Conservation (phyloP, 2,888 invertebrate species). For the Scaeva pyrastri region DNA sequence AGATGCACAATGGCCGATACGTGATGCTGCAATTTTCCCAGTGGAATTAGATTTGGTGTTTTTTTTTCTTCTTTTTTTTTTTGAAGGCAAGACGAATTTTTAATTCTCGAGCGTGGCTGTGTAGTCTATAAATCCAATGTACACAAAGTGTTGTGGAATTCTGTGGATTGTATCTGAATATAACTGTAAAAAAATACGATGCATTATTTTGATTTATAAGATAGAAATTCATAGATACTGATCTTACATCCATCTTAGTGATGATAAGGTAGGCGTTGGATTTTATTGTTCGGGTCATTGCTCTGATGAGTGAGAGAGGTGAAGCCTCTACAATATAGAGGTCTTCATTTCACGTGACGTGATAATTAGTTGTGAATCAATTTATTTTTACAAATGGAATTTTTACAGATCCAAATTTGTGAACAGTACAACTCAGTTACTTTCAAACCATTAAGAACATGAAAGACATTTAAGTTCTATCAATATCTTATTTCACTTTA, state of each 20-base stretch:
- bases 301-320: not conserved
- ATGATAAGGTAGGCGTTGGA: constrained; percentile 19
- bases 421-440: too few relatives aligned
- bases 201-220: constrained; percentile 28
- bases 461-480: too few relatives aligned
- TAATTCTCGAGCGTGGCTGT: constrained; percentile 51
- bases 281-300: too few relatives aligned
- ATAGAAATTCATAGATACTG: not conserved
- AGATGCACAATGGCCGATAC: constrained; percentile 65
- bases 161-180: constrained; percentile 8
- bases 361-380: not conserved
- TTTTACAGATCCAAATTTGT: too few relatives aligned
- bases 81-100: constrained; percentile 71
- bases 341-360: constrained; percentile 6
- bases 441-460: too few relatives aligned
- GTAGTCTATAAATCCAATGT: constrained; percentile 1
- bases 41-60: constrained; percentile 69
- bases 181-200: constrained; percentile 44
- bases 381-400: too few relatives aligned
- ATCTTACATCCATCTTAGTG: not conserved
- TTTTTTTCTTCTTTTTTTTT: constrained; percentile 41
- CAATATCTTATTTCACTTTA: too few relatives aligned
- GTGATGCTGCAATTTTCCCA: constrained; percentile 67
- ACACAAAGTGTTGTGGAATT: not conserved
- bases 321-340: not conserved